A percentile compares a stretch with the other conserved stretches of the same genome.
These are phyloP conservation scores for Maniola hyperantus DNA, from an alignment of 2,888 invertebrate species.

Conservation along the genomic window DNA sequence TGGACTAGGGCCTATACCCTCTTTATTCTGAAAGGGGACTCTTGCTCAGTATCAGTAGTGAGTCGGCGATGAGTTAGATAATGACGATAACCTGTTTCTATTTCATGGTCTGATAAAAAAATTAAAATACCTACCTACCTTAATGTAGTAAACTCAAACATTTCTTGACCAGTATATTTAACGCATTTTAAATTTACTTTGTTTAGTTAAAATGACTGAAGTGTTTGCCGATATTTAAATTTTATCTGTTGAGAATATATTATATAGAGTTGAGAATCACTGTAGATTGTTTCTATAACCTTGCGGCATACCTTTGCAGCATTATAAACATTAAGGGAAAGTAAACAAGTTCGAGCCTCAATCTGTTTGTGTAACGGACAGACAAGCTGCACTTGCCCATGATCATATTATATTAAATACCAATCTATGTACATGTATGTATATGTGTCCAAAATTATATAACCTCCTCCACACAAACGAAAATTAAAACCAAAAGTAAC, in stretches of 20 bases:
- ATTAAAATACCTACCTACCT: too few relatives aligned
- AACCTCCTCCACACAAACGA: neutral
- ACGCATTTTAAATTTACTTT: too few relatives aligned
- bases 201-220: too few relatives aligned
- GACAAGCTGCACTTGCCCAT: slow-evolving; percentile 18
- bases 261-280: neutral
- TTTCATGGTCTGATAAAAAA: too few relatives aligned
- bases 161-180: too few relatives aligned
- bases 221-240: neutral
- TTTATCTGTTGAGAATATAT: neutral
- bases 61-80: too few relatives aligned
- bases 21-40: too few relatives aligned
- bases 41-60: too few relatives aligned
- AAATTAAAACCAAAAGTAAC: neutral
- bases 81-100: too few relatives aligned
- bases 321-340: slow-evolving; percentile 33
- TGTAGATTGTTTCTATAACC: slow-evolving; percentile 14
- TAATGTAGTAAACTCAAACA: too few relatives aligned
- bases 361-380: slow-evolving; percentile 18
- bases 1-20: too few relatives aligned
- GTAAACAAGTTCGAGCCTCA: slow-evolving; percentile 25
- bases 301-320: slow-evolving; percentile 20
- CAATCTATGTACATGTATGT: neutral
- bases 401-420: slow-evolving; percentile 14
- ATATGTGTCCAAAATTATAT: slow-evolving; percentile 4